These are phyloP conservation scores for Sternarchorhynchus goeldii DNA, from an alignment of 2,797 vertebrate species.

Conservation along the genomic window DNA sequence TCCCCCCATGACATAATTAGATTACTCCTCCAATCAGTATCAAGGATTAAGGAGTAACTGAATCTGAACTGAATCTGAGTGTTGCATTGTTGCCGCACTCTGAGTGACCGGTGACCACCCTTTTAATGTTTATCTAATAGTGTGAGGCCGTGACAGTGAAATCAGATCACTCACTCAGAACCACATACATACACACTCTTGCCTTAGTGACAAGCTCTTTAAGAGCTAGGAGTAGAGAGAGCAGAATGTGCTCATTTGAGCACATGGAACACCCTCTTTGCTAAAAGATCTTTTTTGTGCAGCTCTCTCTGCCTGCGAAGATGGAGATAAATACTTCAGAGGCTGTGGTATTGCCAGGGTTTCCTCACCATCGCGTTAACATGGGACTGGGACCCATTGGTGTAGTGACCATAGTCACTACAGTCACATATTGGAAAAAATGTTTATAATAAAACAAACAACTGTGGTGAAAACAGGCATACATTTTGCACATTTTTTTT, in stretches of 20 bases:
- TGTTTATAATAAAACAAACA: not conserved
- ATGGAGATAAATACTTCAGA: conserved; percentile 58
- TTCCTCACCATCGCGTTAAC: conserved; percentile 42
- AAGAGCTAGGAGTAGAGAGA: conserved; percentile 52
- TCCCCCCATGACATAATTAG: not conserved
- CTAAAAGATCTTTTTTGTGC: conserved; percentile 67
- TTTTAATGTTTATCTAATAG: conserved; percentile 25
- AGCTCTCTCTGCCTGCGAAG: conserved; percentile 57
- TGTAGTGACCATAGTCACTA: too few relatives aligned
- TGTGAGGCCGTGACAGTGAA: conserved; percentile 24
- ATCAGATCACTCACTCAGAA: conserved; percentile 28
- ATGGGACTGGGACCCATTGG: conserved; percentile 23
- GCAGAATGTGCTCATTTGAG: conserved; percentile 59
- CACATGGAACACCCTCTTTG: conserved; percentile 62
- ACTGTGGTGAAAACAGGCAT: not conserved
- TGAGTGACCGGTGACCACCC: conserved; percentile 17
- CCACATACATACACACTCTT: conserved; percentile 18
- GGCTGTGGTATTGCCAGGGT: conserved; percentile 60
- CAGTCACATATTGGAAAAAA: too few relatives aligned
- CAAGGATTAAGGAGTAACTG: not conserved
- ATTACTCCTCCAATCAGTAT: conserved; percentile 15
- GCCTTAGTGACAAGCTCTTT: conserved; percentile 42
- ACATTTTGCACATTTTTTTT: not conserved
- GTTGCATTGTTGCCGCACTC: conserved; percentile 2
- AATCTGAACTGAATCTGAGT: conserved; percentile 16